A percentile compares a stretch with the other conserved stretches of the same genome.
Evolutionary conservation across 2,113 vertebrate species (phyloP).

Genomic region (Sander vitreus): DNA sequence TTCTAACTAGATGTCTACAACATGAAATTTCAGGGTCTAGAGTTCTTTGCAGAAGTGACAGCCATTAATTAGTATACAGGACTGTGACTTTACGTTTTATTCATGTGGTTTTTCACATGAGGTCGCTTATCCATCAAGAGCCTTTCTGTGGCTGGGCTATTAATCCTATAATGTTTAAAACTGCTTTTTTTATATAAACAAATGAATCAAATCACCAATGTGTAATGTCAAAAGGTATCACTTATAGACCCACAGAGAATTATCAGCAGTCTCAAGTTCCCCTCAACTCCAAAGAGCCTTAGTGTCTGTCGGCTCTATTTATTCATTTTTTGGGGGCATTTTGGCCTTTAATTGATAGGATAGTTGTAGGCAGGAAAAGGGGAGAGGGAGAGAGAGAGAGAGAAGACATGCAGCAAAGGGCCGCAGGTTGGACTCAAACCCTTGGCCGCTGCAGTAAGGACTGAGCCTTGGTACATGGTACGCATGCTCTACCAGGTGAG

Average conservation of each 20-base stretch:
- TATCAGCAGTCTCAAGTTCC: neutral
- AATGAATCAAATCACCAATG: neutral
- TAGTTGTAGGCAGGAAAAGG: too few species aligned
- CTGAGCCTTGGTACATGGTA: too few species aligned
- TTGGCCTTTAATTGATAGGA: too few species aligned
- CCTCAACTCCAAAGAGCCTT: neutral
- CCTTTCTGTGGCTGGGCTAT: neutral
- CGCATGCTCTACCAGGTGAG: too few species aligned
- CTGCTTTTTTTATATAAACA: neutral
- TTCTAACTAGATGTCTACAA: conserved; percentile 48
- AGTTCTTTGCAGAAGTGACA: conserved; percentile 21
- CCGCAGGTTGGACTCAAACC: too few species aligned
- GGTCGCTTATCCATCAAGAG: neutral
- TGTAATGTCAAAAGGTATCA: neutral
- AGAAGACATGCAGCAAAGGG: too few species aligned
- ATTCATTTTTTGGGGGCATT: too few species aligned
- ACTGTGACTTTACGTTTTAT: conserved; percentile 4
- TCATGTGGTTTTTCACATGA: neutral
- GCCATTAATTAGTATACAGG: conserved; percentile 55
- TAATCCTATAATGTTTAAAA: neutral
- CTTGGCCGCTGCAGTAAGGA: too few species aligned
- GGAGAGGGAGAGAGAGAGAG: too few species aligned
- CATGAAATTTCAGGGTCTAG: conserved; percentile 52
- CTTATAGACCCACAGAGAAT: neutral
- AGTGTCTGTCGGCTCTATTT: neutral